Conservation (phyloP, 1,140 invertebrate genomes). For the Teleopsis dalmanni region DNA sequence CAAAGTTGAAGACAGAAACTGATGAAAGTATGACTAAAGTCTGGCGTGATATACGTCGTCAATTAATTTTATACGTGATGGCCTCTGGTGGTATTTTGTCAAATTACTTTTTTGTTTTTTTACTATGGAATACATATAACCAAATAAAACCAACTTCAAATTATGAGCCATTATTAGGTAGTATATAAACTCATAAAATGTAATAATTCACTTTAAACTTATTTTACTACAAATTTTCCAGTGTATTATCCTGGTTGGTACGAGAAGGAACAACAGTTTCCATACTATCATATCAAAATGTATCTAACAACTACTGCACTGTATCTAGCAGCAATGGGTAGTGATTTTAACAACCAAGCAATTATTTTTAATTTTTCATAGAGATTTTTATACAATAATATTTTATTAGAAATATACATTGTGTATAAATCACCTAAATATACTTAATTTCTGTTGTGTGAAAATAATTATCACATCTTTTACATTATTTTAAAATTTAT, state of each 20-base stretch:
- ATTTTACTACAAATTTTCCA: constrained; percentile 25
- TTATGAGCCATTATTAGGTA: constrained; percentile 22
- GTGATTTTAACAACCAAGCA: too few species aligned
- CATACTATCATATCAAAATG: constrained; percentile 31
- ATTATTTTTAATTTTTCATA: too few species aligned
- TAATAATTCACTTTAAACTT: too few species aligned
- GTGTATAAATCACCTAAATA: too few species aligned
- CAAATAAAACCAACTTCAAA: constrained; percentile 11
- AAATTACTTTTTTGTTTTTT: constrained; percentile 26
- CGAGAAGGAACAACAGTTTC: constrained; percentile 28
- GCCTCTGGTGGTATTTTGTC: constrained; percentile 17
- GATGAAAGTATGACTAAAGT: constrained; percentile 18
- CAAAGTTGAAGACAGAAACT: constrained; percentile 16
- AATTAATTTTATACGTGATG: constrained; percentile 25
- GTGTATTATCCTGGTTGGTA: constrained; percentile 27
- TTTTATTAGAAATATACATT: too few species aligned
- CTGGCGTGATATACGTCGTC: constrained; percentile 27
- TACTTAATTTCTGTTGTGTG: too few species aligned
- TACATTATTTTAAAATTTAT: too few species aligned
- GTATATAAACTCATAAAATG: constrained; percentile 12
- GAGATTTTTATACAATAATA: too few species aligned
- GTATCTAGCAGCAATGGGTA: constrained; percentile 30
- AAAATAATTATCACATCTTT: too few species aligned
- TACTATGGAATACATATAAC: constrained; percentile 20
- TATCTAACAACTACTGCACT: constrained; percentile 19